Percentiles rank a stretch among this genome's conserved stretches.
These are phyloP conservation scores for Ophonus ardosiacus DNA, from an alignment of 2,888 invertebrate species.

Conservation along the genomic window DNA sequence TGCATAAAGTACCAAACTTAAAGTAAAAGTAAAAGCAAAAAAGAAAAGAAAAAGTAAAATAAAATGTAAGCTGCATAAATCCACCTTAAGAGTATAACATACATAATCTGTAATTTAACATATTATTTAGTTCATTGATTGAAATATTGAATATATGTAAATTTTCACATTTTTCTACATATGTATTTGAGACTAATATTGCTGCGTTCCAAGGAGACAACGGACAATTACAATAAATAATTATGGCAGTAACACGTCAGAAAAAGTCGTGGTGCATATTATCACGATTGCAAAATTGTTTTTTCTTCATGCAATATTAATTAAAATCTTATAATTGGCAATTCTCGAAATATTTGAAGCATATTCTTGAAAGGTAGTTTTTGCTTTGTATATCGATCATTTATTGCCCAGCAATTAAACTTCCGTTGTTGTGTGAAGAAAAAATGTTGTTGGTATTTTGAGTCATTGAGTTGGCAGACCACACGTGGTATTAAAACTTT, in stretches of 20 bases:
- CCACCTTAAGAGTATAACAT: too few relatives aligned
- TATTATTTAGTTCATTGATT: too few relatives aligned
- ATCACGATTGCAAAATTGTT: background rate
- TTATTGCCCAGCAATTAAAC: constrained; percentile 57
- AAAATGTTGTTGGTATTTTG: constrained; percentile 46
- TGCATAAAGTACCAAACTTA: too few relatives aligned
- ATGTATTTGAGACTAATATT: too few relatives aligned
- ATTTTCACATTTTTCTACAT: too few relatives aligned
- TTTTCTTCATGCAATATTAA: constrained; percentile 22
- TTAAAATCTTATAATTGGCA: constrained; percentile 44
- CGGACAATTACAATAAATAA: too few relatives aligned
- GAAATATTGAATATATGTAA: too few relatives aligned
- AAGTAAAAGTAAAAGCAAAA: too few relatives aligned
- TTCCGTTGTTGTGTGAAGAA: constrained; percentile 53
- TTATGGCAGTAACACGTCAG: background rate
- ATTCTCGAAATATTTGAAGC: constrained; percentile 40
- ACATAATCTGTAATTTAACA: too few relatives aligned
- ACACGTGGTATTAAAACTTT: constrained; percentile 57
- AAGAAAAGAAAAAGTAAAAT: too few relatives aligned
- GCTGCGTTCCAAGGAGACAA: too few relatives aligned
- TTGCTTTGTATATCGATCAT: constrained; percentile 56
- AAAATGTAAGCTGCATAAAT: too few relatives aligned
- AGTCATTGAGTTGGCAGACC: constrained; percentile 55
- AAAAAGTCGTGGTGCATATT: background rate
- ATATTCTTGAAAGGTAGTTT: constrained; percentile 7